These are phyloP conservation scores for Drosophila funebris DNA, from an alignment of 1,140 invertebrate species.

Conservation along the genomic window DNA sequence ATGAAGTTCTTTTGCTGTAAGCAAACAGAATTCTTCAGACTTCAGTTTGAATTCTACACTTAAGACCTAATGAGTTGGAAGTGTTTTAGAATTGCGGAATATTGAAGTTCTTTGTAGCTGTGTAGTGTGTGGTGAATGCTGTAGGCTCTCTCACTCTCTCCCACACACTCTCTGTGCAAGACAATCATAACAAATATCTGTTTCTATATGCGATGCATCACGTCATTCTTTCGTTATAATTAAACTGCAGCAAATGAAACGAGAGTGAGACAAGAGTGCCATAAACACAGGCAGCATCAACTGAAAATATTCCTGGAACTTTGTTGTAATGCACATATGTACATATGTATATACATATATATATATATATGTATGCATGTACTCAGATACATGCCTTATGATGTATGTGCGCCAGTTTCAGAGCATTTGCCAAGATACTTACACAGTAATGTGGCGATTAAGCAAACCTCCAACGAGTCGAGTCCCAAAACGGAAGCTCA, in stretches of 20 bases:
- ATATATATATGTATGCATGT: background rate
- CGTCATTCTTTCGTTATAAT: conserved; percentile 75
- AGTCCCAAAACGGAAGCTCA: conserved; percentile 66
- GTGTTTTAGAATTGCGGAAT: too few species aligned
- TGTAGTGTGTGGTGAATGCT: background rate
- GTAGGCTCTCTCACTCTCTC: too few species aligned
- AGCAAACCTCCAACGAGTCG: conserved; percentile 57
- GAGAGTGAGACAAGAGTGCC: background rate
- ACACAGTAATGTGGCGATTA: conserved; percentile 52
- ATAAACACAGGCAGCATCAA: conserved; percentile 41
- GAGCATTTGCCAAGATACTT: conserved; percentile 19
- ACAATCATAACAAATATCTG: conserved; percentile 37
- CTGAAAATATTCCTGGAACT: conserved; percentile 42
- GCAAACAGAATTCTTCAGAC: background rate
- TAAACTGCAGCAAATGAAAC: conserved; percentile 57
- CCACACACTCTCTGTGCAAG: background rate
- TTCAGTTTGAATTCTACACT: background rate
- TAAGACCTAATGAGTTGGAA: background rate
- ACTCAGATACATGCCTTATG: background rate
- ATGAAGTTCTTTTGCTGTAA: background rate
- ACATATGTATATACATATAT: background rate
- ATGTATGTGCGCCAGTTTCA: conserved; percentile 47
- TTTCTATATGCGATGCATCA: conserved; percentile 56
- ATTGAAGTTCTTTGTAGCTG: background rate
- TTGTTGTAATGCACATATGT: conserved; percentile 3